phyloP scores from a whole-genome alignment of 2,888 invertebrate genomes.

The Fissipunctia ypsillon region DNA sequence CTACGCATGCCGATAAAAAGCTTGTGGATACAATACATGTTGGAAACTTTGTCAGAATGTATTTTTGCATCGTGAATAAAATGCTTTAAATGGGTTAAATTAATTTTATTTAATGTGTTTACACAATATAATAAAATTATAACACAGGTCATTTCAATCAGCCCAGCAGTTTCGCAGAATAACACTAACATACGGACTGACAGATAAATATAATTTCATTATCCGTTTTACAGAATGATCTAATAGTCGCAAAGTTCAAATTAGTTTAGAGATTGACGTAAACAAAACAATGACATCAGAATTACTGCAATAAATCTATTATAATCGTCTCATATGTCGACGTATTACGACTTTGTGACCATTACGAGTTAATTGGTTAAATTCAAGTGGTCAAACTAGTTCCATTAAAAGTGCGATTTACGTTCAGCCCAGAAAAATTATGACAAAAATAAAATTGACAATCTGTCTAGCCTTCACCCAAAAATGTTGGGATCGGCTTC shows the following conservation, averaged over 20 bases:
- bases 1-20: neutral
- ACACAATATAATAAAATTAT: conserved; percentile 11
- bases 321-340: neutral
- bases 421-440: neutral
- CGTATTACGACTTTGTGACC: neutral
- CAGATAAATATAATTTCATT: conserved; percentile 26
- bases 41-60: neutral
- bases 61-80: conserved; percentile 1
- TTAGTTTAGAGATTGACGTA: neutral
- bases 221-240: conserved; percentile 14
- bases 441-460: neutral
- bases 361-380: neutral
- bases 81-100: conserved; percentile 11
- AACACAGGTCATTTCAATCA: conserved; percentile 19
- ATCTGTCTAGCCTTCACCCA: neutral
- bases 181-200: conserved; percentile 14
- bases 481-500: too few species aligned
- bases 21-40: neutral
- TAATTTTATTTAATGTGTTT: neutral
- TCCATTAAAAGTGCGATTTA: neutral
- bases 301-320: neutral
- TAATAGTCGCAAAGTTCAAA: neutral
- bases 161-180: conserved; percentile 19
- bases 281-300: neutral
- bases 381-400: neutral